Evolutionary conservation across 2,888 invertebrate species (phyloP).

Genomic region (Tachina lurida): DNA sequence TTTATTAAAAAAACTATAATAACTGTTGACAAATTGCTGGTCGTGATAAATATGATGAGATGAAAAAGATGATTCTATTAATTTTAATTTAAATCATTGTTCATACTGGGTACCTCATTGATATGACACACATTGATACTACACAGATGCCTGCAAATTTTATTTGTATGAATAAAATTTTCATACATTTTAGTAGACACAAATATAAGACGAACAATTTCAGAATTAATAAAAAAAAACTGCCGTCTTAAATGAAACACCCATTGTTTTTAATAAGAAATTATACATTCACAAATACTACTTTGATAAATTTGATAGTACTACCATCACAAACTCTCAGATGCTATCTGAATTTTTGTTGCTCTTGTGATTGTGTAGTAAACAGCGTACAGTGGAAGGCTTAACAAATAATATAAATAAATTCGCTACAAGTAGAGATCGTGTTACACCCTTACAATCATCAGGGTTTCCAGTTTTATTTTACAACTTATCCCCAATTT

Average conservation of each 20-base stretch:
- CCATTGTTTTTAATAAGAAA: constrained; percentile 17
- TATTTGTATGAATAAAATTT: neutral
- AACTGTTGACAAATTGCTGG: constrained; percentile 55
- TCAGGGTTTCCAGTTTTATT: too few species aligned
- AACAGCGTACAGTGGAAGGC: neutral
- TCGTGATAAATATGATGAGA: constrained; percentile 24
- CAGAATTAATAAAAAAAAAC: neutral
- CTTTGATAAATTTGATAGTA: neutral
- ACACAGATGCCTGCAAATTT: too few species aligned
- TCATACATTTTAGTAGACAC: neutral
- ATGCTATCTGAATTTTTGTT: neutral
- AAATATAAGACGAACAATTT: neutral
- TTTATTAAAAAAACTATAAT: constrained; percentile 19
- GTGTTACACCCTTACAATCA: too few species aligned
- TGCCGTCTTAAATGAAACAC: neutral
- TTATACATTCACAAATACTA: neutral
- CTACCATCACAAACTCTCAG: neutral
- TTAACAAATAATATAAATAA: too few species aligned
- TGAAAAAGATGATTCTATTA: constrained; percentile 62
- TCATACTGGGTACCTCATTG: constrained; percentile 43
- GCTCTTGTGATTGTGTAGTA: constrained; percentile 12
- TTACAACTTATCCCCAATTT: too few species aligned
- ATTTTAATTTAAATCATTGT: constrained; percentile 58
- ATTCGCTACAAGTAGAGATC: too few species aligned
- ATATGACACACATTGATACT: too few species aligned